Evolutionary conservation across 2,113 vertebrate genomes (phyloP).

Genomic region (Chaetops frenatus): DNA sequence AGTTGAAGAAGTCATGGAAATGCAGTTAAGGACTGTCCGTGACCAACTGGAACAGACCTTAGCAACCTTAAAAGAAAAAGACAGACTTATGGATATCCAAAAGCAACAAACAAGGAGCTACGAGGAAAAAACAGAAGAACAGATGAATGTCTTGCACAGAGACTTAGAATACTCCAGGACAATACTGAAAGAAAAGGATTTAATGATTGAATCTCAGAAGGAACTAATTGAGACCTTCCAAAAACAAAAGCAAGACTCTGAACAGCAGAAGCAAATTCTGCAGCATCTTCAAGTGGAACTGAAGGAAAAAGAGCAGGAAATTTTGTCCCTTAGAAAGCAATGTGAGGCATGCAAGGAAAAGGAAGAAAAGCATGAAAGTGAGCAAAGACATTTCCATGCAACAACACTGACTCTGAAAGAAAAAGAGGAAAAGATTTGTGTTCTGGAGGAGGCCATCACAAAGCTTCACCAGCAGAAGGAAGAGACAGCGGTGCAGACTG

Average conservation of each 20-base stretch:
- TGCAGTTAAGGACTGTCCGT: conserved; percentile 17
- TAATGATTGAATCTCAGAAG: conserved; percentile 27
- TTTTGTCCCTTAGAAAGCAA: conserved; percentile 43
- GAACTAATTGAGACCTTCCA: conserved; percentile 32
- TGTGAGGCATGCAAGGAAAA: conserved; percentile 20
- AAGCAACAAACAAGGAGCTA: conserved; percentile 7
- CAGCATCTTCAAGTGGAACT: conserved; percentile 40
- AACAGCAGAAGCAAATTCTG: conserved; percentile 39
- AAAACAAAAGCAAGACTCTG: conserved; percentile 35
- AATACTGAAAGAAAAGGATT: conserved; percentile 26
- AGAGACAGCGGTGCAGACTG: not conserved
- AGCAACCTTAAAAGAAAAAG: conserved; percentile 42
- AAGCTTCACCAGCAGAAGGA: conserved; percentile 37
- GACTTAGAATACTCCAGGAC: conserved; percentile 6
- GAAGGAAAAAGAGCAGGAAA: conserved; percentile 28
- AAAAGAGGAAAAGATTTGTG: conserved; percentile 7
- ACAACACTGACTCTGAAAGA: conserved; percentile 22
- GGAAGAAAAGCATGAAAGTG: not conserved
- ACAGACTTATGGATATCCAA: conserved; percentile 27
- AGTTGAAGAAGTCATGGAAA: conserved; percentile 9
- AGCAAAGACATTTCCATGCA: conserved; percentile 18
- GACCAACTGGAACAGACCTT: conserved; percentile 51
- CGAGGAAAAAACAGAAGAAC: conserved; percentile 16
- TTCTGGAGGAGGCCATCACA: not conserved
- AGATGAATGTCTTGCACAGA: not conserved